Evolutionary conservation across 2,888 invertebrate genomes (phyloP).

Genomic region (Candidula unifasciata): DNA sequence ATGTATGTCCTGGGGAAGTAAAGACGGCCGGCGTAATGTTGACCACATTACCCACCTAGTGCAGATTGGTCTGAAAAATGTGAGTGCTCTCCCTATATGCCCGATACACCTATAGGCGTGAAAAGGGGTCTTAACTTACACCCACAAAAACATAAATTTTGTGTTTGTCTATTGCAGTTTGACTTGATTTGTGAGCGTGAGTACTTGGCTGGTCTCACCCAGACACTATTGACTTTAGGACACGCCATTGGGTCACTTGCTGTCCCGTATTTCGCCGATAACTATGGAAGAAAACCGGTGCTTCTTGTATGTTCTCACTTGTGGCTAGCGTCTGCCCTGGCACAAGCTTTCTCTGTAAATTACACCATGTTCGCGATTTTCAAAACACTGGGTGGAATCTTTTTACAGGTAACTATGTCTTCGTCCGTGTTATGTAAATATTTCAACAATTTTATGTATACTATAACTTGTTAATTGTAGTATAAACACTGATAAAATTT

Average conservation of each 20-base stretch:
- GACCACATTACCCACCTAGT: too few relatives aligned
- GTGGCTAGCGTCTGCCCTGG: slow-evolving; percentile 17
- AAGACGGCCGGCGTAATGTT: too few relatives aligned
- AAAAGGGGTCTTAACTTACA: too few relatives aligned
- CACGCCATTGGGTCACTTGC: slow-evolving; percentile 62
- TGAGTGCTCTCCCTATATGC: too few relatives aligned
- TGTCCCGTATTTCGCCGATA: slow-evolving; percentile 63
- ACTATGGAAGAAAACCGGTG: slow-evolving; percentile 64
- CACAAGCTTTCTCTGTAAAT: slow-evolving; percentile 20
- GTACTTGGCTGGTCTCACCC: slow-evolving; percentile 62
- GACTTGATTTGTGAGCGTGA: slow-evolving; percentile 64
- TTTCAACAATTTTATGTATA: not conserved
- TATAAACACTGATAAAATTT: too few relatives aligned
- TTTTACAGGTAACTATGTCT: slow-evolving; percentile 10
- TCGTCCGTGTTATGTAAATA: not conserved
- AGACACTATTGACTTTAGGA: slow-evolving; percentile 64
- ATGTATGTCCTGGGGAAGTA: too few relatives aligned
- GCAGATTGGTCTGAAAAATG: too few relatives aligned
- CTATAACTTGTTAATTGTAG: not conserved
- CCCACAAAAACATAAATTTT: not conserved
- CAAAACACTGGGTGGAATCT: slow-evolving; percentile 23
- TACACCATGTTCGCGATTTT: slow-evolving; percentile 30
- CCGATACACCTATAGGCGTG: too few relatives aligned
- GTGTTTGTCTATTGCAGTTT: slow-evolving; percentile 51
- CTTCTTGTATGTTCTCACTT: slow-evolving; percentile 56